Percentiles rank a stretch among this genome's conserved stretches.
Conservation (phyloP, 2,888 invertebrate genomes). For the Colletes collaris region DNA sequence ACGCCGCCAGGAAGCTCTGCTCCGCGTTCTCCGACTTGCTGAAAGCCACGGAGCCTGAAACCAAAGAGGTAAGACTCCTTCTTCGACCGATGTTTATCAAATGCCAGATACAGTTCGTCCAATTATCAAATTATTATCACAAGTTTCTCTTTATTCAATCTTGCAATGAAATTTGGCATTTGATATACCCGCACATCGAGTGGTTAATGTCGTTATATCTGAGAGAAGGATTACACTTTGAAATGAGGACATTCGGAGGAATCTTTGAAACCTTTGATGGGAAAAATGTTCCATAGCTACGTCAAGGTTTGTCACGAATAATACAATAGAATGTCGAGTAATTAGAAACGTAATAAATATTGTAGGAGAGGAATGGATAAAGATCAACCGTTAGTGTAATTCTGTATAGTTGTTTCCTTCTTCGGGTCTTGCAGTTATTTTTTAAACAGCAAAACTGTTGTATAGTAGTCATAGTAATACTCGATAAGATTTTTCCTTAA, state of each 20-base stretch:
- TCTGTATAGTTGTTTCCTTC: no score
- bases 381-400: not conserved
- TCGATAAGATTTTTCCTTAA: slow-evolving; percentile 1
- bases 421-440: no score
- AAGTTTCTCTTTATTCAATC: no score
- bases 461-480: no score
- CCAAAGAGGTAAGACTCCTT: slow-evolving; percentile 87
- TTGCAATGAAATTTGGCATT: not conserved
- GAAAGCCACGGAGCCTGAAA: slow-evolving; percentile 97
- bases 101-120: no score
- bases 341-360: no score
- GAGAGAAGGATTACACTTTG: no score
- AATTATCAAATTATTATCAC: no score
- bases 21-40: slow-evolving; percentile 97
- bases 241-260: not conserved
- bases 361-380: not conserved
- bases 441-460: no score
- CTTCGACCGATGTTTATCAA: not conserved
- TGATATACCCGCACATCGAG: not conserved
- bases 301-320: no score
- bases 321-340: no score
- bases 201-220: not conserved
- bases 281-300: no score
- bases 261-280: not conserved
- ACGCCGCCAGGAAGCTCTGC: slow-evolving; percentile 96